Conservation (phyloP, 2,797 vertebrate species). For the Lithobates pipiens region DNA sequence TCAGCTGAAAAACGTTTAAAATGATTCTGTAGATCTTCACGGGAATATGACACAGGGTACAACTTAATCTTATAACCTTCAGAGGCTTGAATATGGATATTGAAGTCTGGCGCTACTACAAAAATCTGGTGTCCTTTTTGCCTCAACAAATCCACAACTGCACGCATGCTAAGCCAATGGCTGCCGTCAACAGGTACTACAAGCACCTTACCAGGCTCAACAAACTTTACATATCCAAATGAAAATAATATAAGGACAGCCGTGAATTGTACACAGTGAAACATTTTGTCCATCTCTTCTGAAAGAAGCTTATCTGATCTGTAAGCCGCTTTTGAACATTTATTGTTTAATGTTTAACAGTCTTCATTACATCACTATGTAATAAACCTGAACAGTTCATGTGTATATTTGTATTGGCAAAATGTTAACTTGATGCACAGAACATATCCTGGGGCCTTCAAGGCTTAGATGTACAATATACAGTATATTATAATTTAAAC, state of each 20-base stretch:
- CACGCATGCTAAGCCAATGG: slow-evolving; percentile 84
- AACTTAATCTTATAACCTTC: slow-evolving; percentile 75
- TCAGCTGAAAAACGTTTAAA: fast-evolving
- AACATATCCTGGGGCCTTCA: no score
- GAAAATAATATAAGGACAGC: not conserved
- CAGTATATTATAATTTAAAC: no score
- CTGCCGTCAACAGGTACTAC: slow-evolving; percentile 84
- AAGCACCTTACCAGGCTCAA: slow-evolving; percentile 73
- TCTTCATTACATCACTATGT: not conserved
- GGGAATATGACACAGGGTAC: slow-evolving; percentile 68
- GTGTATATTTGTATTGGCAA: not conserved
- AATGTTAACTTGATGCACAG: no score
- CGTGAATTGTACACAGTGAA: not conserved
- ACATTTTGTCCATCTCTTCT: not conserved
- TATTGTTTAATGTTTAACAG: not conserved
- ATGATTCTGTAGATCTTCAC: slow-evolving; percentile 8
- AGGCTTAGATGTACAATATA: not conserved
- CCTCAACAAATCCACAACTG: slow-evolving; percentile 75
- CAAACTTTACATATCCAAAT: not conserved
- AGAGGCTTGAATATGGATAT: slow-evolving; percentile 72
- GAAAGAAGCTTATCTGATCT: not conserved
- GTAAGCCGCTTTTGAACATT: not conserved
- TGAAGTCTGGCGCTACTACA: slow-evolving; percentile 77
- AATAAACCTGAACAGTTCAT: not conserved
- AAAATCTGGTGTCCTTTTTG: slow-evolving; percentile 80